phyloP scores from a whole-genome alignment of 2,888 invertebrate species.

The Macrosoma leucophasiata region DNA sequence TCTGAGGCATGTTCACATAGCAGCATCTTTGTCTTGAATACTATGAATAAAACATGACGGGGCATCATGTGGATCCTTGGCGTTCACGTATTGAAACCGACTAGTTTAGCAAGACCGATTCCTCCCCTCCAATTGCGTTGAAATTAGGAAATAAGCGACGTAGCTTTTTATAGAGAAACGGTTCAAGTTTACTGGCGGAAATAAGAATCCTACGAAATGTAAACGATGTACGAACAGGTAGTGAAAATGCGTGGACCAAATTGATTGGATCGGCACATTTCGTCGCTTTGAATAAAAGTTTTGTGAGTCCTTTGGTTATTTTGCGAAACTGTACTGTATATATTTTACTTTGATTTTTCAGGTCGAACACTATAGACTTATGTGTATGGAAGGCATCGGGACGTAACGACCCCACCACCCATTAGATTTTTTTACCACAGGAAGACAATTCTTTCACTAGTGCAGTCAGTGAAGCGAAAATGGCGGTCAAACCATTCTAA shows the following conservation, averaged over 20 bases:
- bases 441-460: too few species aligned
- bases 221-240: conserved; percentile 35
- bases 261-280: conserved; percentile 37
- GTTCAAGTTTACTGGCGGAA: conserved; percentile 32
- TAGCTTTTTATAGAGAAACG: conserved; percentile 13
- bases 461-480: too few species aligned
- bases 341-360: too few species aligned
- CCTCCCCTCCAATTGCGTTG: conserved; percentile 2
- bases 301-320: conserved; percentile 1
- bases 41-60: conserved; percentile 61
- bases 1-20: conserved; percentile 44
- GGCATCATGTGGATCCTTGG: conserved; percentile 42
- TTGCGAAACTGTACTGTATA: too few species aligned
- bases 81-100: conserved; percentile 37
- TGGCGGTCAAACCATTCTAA: too few species aligned
- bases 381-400: too few species aligned
- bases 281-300: conserved; percentile 9
- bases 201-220: conserved; percentile 31
- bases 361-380: too few species aligned
- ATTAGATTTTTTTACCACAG: too few species aligned
- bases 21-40: conserved; percentile 50
- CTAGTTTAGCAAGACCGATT: conserved; percentile 32
- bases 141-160: conserved; percentile 1
- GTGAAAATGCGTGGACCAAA: conserved; percentile 37
- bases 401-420: too few species aligned